Evolutionary conservation across 2,797 vertebrate species (phyloP).

Genomic region (Gambelia wislizenii): DNA sequence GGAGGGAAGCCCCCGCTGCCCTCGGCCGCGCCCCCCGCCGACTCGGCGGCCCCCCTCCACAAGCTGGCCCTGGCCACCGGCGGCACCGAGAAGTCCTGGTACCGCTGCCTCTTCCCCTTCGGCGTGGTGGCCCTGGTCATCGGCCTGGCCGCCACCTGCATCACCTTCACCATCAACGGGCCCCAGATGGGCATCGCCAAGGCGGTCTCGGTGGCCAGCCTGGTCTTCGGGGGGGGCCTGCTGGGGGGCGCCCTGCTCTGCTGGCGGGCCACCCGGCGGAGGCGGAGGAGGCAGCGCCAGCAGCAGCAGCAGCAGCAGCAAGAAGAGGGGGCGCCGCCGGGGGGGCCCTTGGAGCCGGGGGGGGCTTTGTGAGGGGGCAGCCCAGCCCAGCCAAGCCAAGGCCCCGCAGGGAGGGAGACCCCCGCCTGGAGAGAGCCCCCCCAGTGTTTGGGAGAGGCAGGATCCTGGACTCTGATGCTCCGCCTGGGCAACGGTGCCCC

Average conservation of each 20-base stretch:
- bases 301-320: constrained; percentile 69
- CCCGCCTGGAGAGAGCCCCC: background rate
- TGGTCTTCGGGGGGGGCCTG: constrained; percentile 73
- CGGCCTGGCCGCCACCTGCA: constrained; percentile 88
- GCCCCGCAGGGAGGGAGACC: constrained; percentile 34
- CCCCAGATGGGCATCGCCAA: constrained; percentile 89
- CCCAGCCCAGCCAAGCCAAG: background rate
- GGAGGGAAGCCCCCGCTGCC: constrained; percentile 75
- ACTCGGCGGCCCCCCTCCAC: constrained; percentile 87
- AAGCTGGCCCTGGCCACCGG: constrained; percentile 90
- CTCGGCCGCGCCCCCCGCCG: constrained; percentile 73
- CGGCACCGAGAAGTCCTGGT: constrained; percentile 74
- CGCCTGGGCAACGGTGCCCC: constrained; percentile 27
- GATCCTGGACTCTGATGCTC: constrained; percentile 10
- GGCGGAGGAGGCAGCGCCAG: constrained; percentile 65
- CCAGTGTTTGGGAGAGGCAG: background rate
- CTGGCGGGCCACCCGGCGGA: constrained; percentile 78
- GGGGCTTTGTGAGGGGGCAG: too few relatives aligned
- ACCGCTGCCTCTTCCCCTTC: constrained; percentile 76
- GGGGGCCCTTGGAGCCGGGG: too few relatives aligned
- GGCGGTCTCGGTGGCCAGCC: constrained; percentile 87
- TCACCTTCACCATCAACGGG: constrained; percentile 90
- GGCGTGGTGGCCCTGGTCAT: constrained; percentile 93
- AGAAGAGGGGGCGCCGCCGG: too few relatives aligned
- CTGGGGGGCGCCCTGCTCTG: constrained; percentile 74